A percentile compares a stretch with the other conserved stretches of the same genome.
Evolutionary conservation across 2,888 invertebrate species (phyloP).

Genomic region (Amphipoea lucens): DNA sequence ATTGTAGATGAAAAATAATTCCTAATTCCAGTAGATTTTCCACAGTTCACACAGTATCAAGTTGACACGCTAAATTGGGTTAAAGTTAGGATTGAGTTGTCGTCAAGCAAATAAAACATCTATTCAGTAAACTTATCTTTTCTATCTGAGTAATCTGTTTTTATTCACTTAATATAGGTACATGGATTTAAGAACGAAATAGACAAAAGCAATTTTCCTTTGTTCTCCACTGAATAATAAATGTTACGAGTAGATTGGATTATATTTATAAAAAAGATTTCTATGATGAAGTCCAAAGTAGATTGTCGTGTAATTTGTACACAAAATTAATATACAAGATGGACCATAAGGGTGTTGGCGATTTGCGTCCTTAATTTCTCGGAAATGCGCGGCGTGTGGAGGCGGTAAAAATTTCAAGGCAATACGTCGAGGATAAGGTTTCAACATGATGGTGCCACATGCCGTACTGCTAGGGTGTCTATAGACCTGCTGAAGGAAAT

Average conservation of each 20-base stretch:
- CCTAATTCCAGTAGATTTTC: neutral
- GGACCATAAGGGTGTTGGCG: too few species aligned
- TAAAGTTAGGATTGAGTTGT: neutral
- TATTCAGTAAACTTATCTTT: neutral
- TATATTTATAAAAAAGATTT: slow-evolving; percentile 26
- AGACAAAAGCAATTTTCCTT: slow-evolving; percentile 5
- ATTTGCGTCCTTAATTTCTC: too few species aligned
- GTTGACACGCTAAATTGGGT: neutral
- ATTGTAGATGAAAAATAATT: neutral
- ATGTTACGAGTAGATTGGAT: neutral
- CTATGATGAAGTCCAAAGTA: slow-evolving; percentile 40
- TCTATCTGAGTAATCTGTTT: neutral
- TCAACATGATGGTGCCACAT: too few species aligned
- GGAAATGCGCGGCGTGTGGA: too few species aligned
- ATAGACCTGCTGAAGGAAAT: neutral
- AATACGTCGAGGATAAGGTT: too few species aligned
- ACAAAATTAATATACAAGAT: slow-evolving; percentile 28
- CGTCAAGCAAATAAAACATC: neutral
- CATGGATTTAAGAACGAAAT: neutral
- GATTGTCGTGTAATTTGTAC: slow-evolving; percentile 34
- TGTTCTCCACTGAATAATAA: slow-evolving; percentile 17
- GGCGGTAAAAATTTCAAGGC: too few species aligned
- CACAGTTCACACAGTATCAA: neutral
- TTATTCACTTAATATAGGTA: neutral
- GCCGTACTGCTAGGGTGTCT: too few species aligned